A percentile compares a stretch with the other conserved stretches of the same genome.
These are phyloP conservation scores for Gorsachius magnificus DNA, from an alignment of 2,797 vertebrate species.

Conservation along the genomic window DNA sequence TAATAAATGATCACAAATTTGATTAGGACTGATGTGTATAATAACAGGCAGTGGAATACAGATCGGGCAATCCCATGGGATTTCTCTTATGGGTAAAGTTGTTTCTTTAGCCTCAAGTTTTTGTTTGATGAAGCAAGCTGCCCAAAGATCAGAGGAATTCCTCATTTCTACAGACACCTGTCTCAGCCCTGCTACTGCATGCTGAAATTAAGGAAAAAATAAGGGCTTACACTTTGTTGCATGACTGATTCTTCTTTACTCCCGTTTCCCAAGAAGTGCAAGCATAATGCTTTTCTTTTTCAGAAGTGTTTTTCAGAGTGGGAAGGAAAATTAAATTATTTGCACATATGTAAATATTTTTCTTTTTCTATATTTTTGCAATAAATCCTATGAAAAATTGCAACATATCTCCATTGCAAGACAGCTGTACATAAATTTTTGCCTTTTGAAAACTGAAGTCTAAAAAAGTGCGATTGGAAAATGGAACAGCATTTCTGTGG, in stretches of 20 bases:
- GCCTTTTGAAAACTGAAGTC: background rate
- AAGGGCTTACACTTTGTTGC: background rate
- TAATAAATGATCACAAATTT: background rate
- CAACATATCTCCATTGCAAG: background rate
- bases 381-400: background rate
- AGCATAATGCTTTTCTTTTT: background rate
- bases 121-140: background rate
- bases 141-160: background rate
- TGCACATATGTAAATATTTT: fast-evolving
- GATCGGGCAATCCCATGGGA: background rate
- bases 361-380: background rate
- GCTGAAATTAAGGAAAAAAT: background rate
- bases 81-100: background rate
- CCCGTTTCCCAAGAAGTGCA: background rate
- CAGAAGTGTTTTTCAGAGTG: background rate
- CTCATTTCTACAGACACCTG: background rate
- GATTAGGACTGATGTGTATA: background rate
- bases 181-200: background rate
- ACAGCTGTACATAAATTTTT: background rate
- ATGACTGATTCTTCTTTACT: background rate
- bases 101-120: background rate
- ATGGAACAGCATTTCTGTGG: background rate
- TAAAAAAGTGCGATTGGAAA: background rate
- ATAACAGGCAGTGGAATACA: background rate
- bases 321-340: background rate